A percentile compares a stretch with the other conserved stretches of the same genome.
Conservation (phyloP, 2,113 vertebrate genomes). For the Petrocephalus microphthalmus region DNA sequence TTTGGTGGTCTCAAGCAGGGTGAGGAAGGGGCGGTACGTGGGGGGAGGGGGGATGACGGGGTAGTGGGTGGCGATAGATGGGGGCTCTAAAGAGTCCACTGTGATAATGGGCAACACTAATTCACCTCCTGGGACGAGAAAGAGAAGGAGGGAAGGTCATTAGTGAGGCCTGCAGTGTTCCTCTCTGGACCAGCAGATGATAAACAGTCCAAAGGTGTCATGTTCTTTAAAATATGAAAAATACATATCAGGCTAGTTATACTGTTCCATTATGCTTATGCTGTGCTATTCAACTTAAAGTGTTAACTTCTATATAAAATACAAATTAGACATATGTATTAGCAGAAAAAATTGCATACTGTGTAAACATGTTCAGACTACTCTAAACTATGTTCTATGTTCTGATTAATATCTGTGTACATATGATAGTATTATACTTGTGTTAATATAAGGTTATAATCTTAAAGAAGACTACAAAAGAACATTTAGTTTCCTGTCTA, state of each 20-base stretch:
- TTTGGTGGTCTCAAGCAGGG: constrained; percentile 77
- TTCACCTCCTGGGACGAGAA: constrained; percentile 86
- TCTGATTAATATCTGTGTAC: not conserved
- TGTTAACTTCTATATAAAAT: constrained; percentile 31
- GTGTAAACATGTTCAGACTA: not conserved
- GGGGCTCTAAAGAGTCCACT: constrained; percentile 88
- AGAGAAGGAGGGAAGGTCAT: constrained; percentile 53
- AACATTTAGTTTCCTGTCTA: constrained; percentile 52
- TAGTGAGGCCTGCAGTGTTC: constrained; percentile 40
- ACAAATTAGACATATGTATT: not conserved
- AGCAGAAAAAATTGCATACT: not conserved
- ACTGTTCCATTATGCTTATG: constrained; percentile 42
- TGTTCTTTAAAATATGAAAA: constrained; percentile 61
- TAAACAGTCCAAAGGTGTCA: constrained; percentile 40
- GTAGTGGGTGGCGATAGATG: constrained; percentile 79
- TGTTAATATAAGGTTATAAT: constrained; percentile 4
- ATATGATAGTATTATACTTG: constrained; percentile 31
- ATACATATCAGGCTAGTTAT: constrained; percentile 60
- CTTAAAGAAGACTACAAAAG: constrained; percentile 32
- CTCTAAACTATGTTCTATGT: not conserved
- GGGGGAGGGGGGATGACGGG: constrained; percentile 82
- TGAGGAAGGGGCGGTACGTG: constrained; percentile 78
- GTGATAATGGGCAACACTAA: constrained; percentile 92
- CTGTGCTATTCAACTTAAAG: constrained; percentile 48
- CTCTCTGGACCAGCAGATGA: constrained; percentile 32